phyloP scores from a whole-genome alignment of 2,888 invertebrate genomes.

The Yponomeuta evonymella region DNA sequence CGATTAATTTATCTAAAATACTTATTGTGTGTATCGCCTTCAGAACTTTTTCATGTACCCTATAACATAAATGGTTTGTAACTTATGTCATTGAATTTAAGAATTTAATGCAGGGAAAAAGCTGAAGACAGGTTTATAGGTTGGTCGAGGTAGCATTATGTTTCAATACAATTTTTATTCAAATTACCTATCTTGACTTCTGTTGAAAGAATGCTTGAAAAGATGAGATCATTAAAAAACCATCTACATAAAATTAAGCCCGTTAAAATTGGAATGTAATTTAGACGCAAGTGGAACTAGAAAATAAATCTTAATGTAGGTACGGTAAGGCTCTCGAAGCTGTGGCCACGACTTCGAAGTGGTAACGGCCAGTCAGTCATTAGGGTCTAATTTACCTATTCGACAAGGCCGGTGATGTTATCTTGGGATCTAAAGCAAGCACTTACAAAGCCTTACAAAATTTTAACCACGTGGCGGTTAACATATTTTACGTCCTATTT shows the following conservation, averaged over 20 bases:
- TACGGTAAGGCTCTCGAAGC: neutral
- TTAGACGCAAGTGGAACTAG: neutral
- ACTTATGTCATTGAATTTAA: too few species aligned
- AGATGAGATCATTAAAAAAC: conserved; percentile 8
- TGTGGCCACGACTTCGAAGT: neutral
- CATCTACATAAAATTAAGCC: conserved; percentile 13
- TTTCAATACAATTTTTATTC: too few species aligned
- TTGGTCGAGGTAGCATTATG: too few species aligned
- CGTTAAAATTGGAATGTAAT: conserved; percentile 1
- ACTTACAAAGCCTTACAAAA: neutral
- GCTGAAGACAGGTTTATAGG: too few species aligned
- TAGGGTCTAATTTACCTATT: conserved; percentile 14
- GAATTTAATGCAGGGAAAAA: too few species aligned
- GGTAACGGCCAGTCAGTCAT: conserved; percentile 2
- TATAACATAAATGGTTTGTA: too few species aligned
- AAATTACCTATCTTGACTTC: too few species aligned
- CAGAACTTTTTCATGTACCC: too few species aligned
- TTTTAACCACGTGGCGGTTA: neutral
- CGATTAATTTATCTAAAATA: too few species aligned
- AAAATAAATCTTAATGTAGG: neutral
- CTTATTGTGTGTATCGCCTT: too few species aligned
- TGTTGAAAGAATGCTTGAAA: neutral
- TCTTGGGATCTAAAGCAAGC: conserved; percentile 12
- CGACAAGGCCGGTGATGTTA: conserved; percentile 13
- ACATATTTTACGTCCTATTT: neutral